Conservation (phyloP, 2,888 invertebrate genomes). For the Lathronympha strigana region DNA sequence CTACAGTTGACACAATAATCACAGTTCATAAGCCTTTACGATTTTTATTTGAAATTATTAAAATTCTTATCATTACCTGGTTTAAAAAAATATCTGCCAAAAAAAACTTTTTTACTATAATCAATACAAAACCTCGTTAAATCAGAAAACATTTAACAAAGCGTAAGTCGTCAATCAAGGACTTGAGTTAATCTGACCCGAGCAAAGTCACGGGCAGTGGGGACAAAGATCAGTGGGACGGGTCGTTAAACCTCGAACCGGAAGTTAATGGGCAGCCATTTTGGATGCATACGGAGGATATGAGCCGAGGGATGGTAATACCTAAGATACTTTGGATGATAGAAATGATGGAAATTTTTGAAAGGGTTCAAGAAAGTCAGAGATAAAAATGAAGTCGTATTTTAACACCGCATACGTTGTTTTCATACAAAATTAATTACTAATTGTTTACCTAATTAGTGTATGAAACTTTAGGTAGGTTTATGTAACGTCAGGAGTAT, state of each 20-base stretch:
- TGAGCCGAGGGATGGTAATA: background rate
- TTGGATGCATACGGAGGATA: background rate
- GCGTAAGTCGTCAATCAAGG: background rate
- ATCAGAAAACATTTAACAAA: background rate
- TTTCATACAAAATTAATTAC: too few species aligned
- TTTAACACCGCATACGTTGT: too few species aligned
- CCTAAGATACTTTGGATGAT: background rate
- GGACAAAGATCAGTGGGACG: conserved; percentile 16
- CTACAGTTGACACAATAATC: too few species aligned
- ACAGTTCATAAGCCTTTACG: too few species aligned
- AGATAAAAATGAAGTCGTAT: too few species aligned
- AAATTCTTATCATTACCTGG: background rate
- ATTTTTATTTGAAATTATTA: too few species aligned
- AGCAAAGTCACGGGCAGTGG: background rate
- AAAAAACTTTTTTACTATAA: background rate
- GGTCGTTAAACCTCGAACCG: conserved; percentile 40
- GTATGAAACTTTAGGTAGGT: too few species aligned
- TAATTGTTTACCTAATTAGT: too few species aligned
- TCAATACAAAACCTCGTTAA: background rate
- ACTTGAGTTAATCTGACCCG: background rate
- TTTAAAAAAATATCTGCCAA: background rate
- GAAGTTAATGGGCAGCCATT: background rate
- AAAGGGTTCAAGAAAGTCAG: background rate
- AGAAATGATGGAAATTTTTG: too few species aligned
- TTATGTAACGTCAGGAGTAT: too few species aligned